Conservation (phyloP, 2,888 invertebrate genomes). For the Lithophane ornitopus region DNA sequence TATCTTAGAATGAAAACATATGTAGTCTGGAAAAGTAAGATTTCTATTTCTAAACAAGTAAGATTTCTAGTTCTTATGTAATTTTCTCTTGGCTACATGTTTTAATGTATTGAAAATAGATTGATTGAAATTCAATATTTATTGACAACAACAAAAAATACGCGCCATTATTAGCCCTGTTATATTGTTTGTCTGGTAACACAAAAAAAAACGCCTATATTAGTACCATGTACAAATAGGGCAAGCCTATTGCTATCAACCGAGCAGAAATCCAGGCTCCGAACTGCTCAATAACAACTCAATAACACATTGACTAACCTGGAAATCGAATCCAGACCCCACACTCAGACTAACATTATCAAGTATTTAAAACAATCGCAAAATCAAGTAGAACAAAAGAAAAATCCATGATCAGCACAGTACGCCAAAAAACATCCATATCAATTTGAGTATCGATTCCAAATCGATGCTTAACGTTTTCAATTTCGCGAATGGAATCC, state of each 20-base stretch:
- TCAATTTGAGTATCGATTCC: slow-evolving; percentile 24
- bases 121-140: background rate
- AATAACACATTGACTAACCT: background rate
- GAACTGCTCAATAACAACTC: too few relatives aligned
- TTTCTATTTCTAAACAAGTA: background rate
- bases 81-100: background rate
- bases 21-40: background rate
- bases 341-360: background rate
- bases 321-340: background rate
- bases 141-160: background rate
- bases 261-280: background rate
- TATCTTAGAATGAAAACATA: background rate
- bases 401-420: background rate
- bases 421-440: background rate
- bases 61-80: too few relatives aligned
- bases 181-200: slow-evolving; percentile 13
- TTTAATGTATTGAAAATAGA: background rate
- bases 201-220: too few relatives aligned
- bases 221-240: background rate
- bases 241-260: background rate
- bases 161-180: too few relatives aligned
- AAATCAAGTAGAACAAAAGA: background rate
- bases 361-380: background rate
- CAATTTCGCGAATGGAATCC: slow-evolving; percentile 32
- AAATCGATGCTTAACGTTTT: slow-evolving; percentile 23